Percentiles rank a stretch among this genome's conserved stretches.
phyloP scores from a whole-genome alignment of 2,113 vertebrate species.

The Porphyrio hochstetteri region DNA sequence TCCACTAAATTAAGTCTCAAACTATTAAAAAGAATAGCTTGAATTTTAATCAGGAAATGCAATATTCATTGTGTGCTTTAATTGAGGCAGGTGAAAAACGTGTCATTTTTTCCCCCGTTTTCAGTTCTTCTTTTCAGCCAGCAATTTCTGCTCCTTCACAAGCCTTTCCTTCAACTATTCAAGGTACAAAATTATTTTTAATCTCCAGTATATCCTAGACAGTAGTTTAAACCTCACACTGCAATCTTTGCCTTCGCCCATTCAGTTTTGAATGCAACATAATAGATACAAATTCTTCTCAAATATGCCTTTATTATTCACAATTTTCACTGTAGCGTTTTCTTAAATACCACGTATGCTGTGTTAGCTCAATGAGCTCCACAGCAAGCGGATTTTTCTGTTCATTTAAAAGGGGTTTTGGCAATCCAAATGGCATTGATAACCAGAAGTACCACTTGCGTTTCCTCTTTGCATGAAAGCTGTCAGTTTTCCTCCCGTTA shows the following conservation, averaged over 20 bases:
- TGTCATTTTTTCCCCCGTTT: neutral
- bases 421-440: neutral
- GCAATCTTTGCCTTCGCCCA: neutral
- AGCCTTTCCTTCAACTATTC: neutral
- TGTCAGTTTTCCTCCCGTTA: neutral
- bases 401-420: neutral
- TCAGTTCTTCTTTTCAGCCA: neutral
- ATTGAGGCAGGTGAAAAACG: neutral
- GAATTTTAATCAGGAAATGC: conserved; percentile 29
- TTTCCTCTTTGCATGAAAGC: neutral
- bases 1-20: conserved; percentile 14
- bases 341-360: fast-evolving
- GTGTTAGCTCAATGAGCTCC: neutral
- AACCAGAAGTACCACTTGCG: neutral
- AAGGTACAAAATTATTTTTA: neutral
- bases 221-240: neutral
- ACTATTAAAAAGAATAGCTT: neutral
- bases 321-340: neutral
- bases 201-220: neutral
- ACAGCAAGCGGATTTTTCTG: neutral
- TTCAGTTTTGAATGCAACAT: neutral
- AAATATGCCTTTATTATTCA: neutral
- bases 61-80: neutral
- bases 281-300: neutral
- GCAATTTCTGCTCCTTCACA: neutral